Evolutionary conservation across 2,888 invertebrate species (phyloP), one percentile per base, ranked within the genome.

Genomic region (Fragum fragum): DNA sequence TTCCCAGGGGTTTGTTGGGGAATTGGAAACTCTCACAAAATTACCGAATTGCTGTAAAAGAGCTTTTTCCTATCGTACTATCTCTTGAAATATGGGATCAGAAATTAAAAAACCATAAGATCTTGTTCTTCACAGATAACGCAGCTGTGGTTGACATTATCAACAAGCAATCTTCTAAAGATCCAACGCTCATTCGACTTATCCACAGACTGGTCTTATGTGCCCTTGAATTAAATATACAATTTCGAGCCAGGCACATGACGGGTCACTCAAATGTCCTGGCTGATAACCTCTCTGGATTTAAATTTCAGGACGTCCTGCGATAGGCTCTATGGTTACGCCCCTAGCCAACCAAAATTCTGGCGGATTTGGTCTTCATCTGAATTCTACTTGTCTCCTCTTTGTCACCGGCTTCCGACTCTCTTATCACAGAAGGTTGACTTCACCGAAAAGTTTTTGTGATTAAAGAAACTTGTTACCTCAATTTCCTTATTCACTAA

Each of bases 111-210:
- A 66, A 73, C 59, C 73, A 73, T 28, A 79, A 73, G 26, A 79
- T 79, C 1, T 23, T 66, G 1, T 79, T 79, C 26, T 26, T 52
- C 39, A 73, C 73, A 42, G 73, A 79, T 47, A 79, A 79, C 69
- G 23, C 47, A 18, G 73, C 78, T 9, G 69, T 69, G 23, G 73
- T 73, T 18, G 28, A 26, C 28, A 57, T 73, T 18, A 26, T 79
- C 18, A 79, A 79, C 47, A 79, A 73, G 52, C 47, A 47, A 21
- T 32, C 78, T 3, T 69, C 55, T 47, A 77, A 77, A 66, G 77
- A 72, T 39, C 28, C 26, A 42, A 29, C 26, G 2, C 18, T 63
- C 16, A 73, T 63, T 42, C 47, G 42, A 11, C 36, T 39, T 32
- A 23, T 73, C 0, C 7, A 63, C 11, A 6, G 28, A 21, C 29